Evolutionary conservation across 2,888 invertebrate species (phyloP), one percentile per base, ranked within the genome.

Genomic region (Dolichomitus sp.): DNA sequence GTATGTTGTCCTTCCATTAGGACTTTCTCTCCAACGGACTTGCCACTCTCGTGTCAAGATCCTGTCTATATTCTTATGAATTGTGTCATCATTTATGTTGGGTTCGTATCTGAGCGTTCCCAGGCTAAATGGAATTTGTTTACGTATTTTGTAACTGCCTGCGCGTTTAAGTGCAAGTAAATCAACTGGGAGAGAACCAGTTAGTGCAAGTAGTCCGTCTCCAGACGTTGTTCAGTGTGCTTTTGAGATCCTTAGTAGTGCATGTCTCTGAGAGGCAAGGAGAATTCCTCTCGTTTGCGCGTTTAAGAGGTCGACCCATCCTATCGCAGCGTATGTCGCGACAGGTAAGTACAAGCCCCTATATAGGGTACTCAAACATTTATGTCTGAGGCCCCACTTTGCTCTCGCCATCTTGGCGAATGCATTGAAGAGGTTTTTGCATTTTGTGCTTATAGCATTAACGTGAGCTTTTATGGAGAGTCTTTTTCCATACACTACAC

Each of bases 331-430:
- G 40, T 85, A 84, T 1, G 81, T 70, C 0, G 33, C 42, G 0
- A 84, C 81, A 0, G 84, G 40, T 0, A 83, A 54, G 11, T 65
- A 68, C 0, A 86, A 19, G 0, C 83, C 86, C 23, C 63, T 68
- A 14, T 86, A 83, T 0, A 84, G 48, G 0, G 17, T 79, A 2
- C 6, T 74, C 54, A 85, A 17, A 1, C 68, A 33, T 12, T 27
- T 45, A 12, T 42, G 75, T 0, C 69, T 57, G 0, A 85, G 77
- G 17, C 84, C 84, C 76, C 80, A 85, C 1, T 78, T 50, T 9
- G 17, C 65, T 30, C 65, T 74, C 11, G 84, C 81, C 1, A 84
- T 61, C 6, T 37, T 42, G 6, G n/a, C 48, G 6, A 83, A 11
- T 4, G 30, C 42, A 1, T 50, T 17, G 19, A 66, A 84, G 0